Evolutionary conservation across 2,113 vertebrate species (phyloP), one percentile per base, ranked within the genome.

Genomic region (Dromas ardeola): DNA sequence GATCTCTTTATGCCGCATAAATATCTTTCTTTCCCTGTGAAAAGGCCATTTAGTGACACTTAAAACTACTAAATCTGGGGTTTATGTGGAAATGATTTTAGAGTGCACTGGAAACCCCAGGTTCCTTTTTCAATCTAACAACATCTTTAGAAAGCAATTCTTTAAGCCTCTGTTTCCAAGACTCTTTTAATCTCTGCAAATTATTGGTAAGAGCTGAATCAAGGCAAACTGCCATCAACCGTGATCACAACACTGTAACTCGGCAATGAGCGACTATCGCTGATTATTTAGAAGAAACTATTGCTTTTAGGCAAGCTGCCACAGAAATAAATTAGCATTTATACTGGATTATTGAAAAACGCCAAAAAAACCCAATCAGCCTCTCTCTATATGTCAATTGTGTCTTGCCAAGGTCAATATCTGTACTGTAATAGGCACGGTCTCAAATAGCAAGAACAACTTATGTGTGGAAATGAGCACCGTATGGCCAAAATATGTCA

Each of bases 101-200:
- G 94, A 97, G 95, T 8, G 53, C 61, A n/a, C 66, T 88, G 85
- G 71, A 96, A 96, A 81, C 74, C 82, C 62, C 72, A 63, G 88
- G 43, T 81, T 95, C 95, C 86, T 85, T 92, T 95, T 90, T 84
- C 61, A 56, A 96, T 81, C 73, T 90, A 83, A 53, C 55, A 5
- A 5, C 29, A 8, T 74, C 95, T 94, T 94, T 47, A 80, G 94
- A 96, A 97, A 97, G 93, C 96, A 96, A 95, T 97, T 97, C 90
- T 71, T 94, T 50, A 86, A 96, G 32, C 55, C 73, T 90, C 81
- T 42, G 38, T 85, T 95, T 84, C 86, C 71, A 82, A 91, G 79
- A 59, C 90, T 79, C 69, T 97, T 98, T 97, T 97, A 97, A 97
- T 98, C 94, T 97, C 93, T 10, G 88, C 58, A 98, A 98, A 98